Percentiles rank a stretch among this genome's conserved stretches.
phyloP scores from a whole-genome alignment of 2,888 invertebrate genomes.

The Lamproptera curius region DNA sequence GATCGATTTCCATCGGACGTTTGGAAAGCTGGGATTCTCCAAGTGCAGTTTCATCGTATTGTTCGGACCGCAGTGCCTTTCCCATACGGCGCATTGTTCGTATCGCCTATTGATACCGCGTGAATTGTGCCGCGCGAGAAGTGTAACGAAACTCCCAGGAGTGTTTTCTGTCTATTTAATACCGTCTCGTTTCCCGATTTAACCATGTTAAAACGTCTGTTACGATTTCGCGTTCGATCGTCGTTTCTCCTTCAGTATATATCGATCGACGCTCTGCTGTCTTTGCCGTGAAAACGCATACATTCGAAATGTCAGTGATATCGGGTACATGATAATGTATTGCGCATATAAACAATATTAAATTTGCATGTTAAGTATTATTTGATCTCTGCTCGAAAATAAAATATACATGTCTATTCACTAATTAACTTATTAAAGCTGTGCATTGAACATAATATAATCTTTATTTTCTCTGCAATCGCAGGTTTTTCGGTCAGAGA shows the following conservation, averaged over 20 bases:
- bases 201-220: neutral
- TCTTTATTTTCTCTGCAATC: neutral
- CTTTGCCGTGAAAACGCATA: neutral
- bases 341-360: neutral
- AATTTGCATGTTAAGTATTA: neutral
- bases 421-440: no score
- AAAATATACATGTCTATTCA: neutral
- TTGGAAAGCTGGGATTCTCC: slow-evolving; percentile 62
- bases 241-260: neutral
- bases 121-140: slow-evolving; percentile 37
- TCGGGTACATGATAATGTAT: neutral
- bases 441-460: no score
- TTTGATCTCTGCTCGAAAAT: slow-evolving; percentile 1
- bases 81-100: slow-evolving; percentile 25
- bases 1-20: slow-evolving; percentile 27
- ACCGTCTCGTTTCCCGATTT: slow-evolving; percentile 10
- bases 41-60: slow-evolving; percentile 70
- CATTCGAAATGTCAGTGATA: neutral
- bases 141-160: slow-evolving; percentile 41
- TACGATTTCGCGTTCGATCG: slow-evolving; percentile 4
- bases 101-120: slow-evolving; percentile 35
- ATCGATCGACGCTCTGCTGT: neutral
- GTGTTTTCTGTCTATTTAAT: slow-evolving; percentile 6
- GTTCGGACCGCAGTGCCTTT: slow-evolving; percentile 39
- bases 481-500: neutral